phyloP scores from a whole-genome alignment of 1,140 invertebrate genomes.

The Drosophila kohkoa region DNA sequence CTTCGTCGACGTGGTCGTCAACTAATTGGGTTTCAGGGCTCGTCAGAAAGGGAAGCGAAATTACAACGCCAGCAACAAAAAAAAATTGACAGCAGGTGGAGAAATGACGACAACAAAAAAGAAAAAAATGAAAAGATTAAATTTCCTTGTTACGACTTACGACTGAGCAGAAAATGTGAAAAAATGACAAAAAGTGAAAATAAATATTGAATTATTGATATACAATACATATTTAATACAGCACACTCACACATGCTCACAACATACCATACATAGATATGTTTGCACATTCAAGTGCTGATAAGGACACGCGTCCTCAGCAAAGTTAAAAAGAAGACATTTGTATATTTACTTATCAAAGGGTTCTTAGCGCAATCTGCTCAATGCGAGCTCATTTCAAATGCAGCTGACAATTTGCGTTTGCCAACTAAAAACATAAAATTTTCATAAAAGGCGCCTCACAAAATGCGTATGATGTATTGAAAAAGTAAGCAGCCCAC shows the following conservation, averaged over 20 bases:
- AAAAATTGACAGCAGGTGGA: constrained; percentile 59
- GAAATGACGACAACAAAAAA: constrained; percentile 11
- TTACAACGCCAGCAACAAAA: constrained; percentile 1
- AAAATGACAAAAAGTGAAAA: constrained; percentile 72
- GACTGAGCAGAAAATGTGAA: constrained; percentile 59
- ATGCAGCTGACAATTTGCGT: constrained; percentile 65
- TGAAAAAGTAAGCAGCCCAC: constrained; percentile 16
- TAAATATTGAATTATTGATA: constrained; percentile 83
- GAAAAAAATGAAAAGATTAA: constrained; percentile 68
- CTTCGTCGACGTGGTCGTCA: constrained; percentile 52
- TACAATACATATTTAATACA: constrained; percentile 66
- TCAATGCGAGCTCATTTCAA: constrained; percentile 46
- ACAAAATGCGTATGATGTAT: constrained; percentile 51
- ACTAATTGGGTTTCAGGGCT: constrained; percentile 77
- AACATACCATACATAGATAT: not conserved
- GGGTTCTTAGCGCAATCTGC: constrained; percentile 36
- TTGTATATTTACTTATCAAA: constrained; percentile 49
- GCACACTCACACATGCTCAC: constrained; percentile 16
- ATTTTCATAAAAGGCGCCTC: constrained; percentile 49
- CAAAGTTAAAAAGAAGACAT: constrained; percentile 31
- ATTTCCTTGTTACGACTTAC: constrained; percentile 76
- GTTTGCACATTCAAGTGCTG: not conserved
- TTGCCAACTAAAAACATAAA: constrained; percentile 45
- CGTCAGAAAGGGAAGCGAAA: constrained; percentile 47
- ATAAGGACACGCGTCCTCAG: not conserved